Base-by-base conservation (phyloP, 2,888 invertebrate species). In the Lithophane semibrunnea region DNA sequence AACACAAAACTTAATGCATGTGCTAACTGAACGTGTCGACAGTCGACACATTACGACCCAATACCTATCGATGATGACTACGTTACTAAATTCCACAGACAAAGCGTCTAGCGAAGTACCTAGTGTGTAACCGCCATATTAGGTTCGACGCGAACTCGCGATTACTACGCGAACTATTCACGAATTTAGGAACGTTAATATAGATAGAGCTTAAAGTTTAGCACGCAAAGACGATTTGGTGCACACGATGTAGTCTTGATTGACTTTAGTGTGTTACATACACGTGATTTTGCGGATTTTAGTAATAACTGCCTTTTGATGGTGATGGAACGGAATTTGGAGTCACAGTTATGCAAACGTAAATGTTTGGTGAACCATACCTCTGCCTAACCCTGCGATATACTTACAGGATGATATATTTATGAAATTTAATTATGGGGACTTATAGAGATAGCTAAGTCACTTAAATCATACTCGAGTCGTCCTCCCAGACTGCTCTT, bases 201-300 rank as follows among this genome's bases (percentile, higher is more conserved):
- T 24, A 16, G 18, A 56, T 24, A 3, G 21, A 29, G 77, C 64
- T 52, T 56, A 60, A 72, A 83, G 54, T 86, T 82, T 72, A 56
- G 83, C 86, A 84, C 83, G 83, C 86, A 78, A 86, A 83, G 68
- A 72, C 86, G 74, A 84, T 86, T 86, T 78, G 54, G 72, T 37
- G 83, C 74, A 86, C 84, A 86, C 86, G 86, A 84, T 49, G 72
- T 58, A 70, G 66, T 70, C 66, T 47, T 75, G 83, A 86, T 84
- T 73, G 75, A 83, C 69, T 82, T 73, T 49, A 60, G 83, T 65
- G 61, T 72, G 72, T 68, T 65, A 63, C 68, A 47, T 54, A 66
- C 60, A 70, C 58, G 61, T 77, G 56, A 65, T 60, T 44, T 68
- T 69, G 70, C 44, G 56, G 63, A 70, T 74, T 68, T 58, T 16